phyloP scores from a whole-genome alignment of 2,888 invertebrate species.

The Apamea monoglypha region DNA sequence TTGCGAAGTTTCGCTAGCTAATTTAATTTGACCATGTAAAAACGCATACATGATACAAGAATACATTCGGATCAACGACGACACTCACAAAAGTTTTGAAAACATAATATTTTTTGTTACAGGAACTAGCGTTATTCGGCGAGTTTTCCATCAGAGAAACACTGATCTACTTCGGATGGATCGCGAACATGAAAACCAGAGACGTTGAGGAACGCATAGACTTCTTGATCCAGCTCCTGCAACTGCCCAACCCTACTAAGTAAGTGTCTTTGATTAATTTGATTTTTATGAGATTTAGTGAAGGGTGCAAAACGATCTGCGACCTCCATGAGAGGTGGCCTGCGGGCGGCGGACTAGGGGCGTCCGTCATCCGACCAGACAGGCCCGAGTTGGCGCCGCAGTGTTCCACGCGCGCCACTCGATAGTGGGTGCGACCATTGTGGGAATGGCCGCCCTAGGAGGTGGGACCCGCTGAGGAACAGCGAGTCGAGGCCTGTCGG shows the following conservation, averaged over 20 bases:
- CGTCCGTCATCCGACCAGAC: too few species aligned
- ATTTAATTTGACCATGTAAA: too few species aligned
- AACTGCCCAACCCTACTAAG: slow-evolving; percentile 88
- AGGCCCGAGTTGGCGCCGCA: too few species aligned
- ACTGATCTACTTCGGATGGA: slow-evolving; percentile 95
- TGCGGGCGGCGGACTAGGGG: too few species aligned
- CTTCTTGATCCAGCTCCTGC: slow-evolving; percentile 92
- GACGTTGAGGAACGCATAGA: slow-evolving; percentile 93
- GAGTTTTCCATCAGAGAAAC: slow-evolving; percentile 95
- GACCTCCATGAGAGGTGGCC: too few species aligned
- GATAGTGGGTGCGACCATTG: too few species aligned
- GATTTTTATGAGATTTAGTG: neutral
- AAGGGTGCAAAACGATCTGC: too few species aligned
- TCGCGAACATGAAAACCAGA: slow-evolving; percentile 93
- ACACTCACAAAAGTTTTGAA: neutral
- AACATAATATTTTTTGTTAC: slow-evolving; percentile 64
- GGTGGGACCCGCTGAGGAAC: too few species aligned
- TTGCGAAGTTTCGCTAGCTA: too few species aligned
- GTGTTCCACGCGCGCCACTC: too few species aligned
- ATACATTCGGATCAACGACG: neutral
- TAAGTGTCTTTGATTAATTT: slow-evolving; percentile 54
- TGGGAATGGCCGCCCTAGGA: too few species aligned
- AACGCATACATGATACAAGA: neutral
- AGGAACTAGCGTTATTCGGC: slow-evolving; percentile 94
- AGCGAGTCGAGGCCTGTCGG: too few species aligned